Evolutionary conservation across 2,113 vertebrate species (phyloP).

Genomic region (Carassius gibelio): DNA sequence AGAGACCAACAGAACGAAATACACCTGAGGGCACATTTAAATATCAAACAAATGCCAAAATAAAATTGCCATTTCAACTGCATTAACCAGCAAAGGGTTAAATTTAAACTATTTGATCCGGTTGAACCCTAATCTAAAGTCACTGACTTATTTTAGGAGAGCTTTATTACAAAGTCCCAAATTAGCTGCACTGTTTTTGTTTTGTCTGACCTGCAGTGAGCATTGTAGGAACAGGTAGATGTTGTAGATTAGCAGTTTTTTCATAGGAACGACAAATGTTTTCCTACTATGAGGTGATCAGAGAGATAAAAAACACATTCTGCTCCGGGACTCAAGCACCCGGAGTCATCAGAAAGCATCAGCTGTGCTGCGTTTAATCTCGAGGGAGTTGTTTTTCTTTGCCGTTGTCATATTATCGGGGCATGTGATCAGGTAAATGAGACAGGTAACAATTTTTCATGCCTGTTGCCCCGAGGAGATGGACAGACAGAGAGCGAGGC

Average conservation of each 20-base stretch:
- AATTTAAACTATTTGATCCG: background rate
- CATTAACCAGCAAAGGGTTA: background rate
- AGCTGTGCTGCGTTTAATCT: background rate
- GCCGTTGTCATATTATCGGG: constrained; percentile 56
- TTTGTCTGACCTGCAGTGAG: background rate
- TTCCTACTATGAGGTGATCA: background rate
- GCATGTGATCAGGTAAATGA: constrained; percentile 78
- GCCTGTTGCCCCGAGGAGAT: constrained; percentile 59
- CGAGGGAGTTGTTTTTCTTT: constrained; percentile 34
- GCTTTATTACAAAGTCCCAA: background rate
- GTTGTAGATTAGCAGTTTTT: background rate
- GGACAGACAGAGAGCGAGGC: constrained; percentile 1
- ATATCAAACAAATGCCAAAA: background rate
- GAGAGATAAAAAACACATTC: background rate
- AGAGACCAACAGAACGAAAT: constrained; percentile 78
- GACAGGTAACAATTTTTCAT: constrained; percentile 62
- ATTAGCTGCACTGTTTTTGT: background rate
- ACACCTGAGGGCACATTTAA: constrained; percentile 3
- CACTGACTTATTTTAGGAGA: background rate
- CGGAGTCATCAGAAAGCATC: background rate
- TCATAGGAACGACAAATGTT: background rate
- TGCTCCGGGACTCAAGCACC: background rate
- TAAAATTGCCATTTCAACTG: background rate
- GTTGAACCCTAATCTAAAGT: background rate
- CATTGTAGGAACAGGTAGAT: background rate